phyloP scores from a whole-genome alignment of 2,113 vertebrate species.

The Pseudopodoces humilis region DNA sequence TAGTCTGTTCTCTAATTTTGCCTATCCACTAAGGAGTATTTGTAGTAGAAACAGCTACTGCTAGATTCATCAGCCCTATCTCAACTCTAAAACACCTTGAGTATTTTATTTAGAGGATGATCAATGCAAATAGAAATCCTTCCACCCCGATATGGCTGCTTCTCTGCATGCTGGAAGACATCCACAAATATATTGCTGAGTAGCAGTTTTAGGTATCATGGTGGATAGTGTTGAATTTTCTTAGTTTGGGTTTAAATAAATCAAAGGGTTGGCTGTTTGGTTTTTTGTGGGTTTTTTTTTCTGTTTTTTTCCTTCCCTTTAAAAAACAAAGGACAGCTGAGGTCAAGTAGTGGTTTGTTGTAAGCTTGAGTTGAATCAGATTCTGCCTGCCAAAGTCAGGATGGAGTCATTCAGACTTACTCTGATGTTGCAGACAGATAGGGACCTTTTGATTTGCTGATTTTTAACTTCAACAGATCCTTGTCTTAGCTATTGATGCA shows the following conservation, averaged over 20 bases:
- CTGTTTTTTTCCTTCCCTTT: fast-evolving
- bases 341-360: neutral
- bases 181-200: neutral
- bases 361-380: neutral
- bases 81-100: neutral
- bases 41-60: neutral
- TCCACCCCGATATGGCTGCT: neutral
- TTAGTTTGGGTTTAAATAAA: neutral
- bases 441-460: neutral
- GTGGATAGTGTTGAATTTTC: neutral
- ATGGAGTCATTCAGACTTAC: neutral
- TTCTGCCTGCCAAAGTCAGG: neutral
- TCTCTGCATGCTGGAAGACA: neutral
- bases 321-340: neutral
- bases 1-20: neutral
- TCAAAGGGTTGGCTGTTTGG: neutral
- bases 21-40: neutral
- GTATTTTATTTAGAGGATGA: neutral
- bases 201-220: neutral
- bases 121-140: neutral
- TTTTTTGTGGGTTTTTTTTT: neutral
- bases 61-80: neutral
- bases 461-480: neutral
- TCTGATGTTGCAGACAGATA: neutral
- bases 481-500: neutral